Evolutionary conservation across 2,888 invertebrate genomes (phyloP).

Genomic region (Teleogryllus oceanicus): DNA sequence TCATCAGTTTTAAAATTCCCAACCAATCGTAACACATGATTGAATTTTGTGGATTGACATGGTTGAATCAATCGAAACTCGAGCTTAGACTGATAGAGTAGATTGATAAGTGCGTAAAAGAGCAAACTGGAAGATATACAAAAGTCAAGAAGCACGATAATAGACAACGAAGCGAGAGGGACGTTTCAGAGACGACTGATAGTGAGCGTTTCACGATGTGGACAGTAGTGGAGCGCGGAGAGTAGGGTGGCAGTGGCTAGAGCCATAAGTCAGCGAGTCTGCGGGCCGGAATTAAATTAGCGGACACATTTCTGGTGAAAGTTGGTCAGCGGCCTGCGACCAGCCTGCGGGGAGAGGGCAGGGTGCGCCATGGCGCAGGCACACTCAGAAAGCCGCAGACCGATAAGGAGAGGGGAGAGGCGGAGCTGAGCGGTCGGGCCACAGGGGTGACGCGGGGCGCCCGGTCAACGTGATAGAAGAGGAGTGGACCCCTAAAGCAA

Average conservation of each 20-base stretch:
- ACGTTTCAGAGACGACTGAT: no score
- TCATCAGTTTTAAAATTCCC: no score
- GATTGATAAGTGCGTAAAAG: no score
- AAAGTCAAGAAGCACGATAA: no score
- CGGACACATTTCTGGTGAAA: conserved; percentile 10
- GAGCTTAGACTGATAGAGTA: no score
- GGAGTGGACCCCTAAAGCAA: neutral
- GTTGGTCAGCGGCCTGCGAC: conserved; percentile 1
- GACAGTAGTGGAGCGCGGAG: neutral
- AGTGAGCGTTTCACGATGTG: no score
- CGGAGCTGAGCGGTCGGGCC: neutral
- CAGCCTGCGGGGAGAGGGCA: neutral
- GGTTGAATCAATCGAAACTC: no score
- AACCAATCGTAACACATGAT: no score
- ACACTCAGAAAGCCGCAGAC: neutral
- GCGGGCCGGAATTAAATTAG: conserved; percentile 10
- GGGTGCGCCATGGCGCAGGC: neutral
- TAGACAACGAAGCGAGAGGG: no score
- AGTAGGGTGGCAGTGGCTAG: neutral
- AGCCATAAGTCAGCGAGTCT: neutral
- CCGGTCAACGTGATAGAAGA: neutral
- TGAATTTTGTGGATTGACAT: no score
- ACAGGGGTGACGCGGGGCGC: neutral
- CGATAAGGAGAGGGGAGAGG: neutral
- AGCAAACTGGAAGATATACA: no score